Evolutionary conservation across 1,140 invertebrate genomes (phyloP).

Genomic region (Drosophila nigrodunni): DNA sequence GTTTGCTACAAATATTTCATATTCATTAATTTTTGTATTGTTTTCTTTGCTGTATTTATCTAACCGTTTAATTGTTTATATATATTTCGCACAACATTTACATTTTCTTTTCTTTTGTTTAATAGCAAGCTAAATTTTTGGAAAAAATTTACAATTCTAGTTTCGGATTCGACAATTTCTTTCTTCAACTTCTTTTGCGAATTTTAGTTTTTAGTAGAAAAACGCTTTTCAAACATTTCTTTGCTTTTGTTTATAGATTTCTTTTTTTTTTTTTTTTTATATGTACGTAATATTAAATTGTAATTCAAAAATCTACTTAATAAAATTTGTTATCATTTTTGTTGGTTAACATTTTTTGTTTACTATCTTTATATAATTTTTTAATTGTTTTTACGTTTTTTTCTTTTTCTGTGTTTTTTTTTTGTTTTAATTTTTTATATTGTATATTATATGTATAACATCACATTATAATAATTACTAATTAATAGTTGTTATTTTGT

Average conservation of each 20-base stretch:
- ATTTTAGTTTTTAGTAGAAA: slow-evolving; percentile 56
- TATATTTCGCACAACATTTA: slow-evolving; percentile 53
- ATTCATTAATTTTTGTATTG: slow-evolving; percentile 12
- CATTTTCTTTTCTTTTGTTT: slow-evolving; percentile 31
- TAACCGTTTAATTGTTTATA: slow-evolving; percentile 21
- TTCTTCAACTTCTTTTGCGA: slow-evolving; percentile 7
- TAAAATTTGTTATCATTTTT: slow-evolving; percentile 64
- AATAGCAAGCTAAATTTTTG: slow-evolving; percentile 59
- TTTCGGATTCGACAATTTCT: slow-evolving; percentile 33
- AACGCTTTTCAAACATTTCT: slow-evolving; percentile 61
- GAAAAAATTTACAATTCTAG: slow-evolving; percentile 73
- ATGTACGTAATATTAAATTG: slow-evolving; percentile 60
- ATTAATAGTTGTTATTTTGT: slow-evolving; percentile 61
- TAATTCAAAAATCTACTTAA: slow-evolving; percentile 81
- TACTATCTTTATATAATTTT: slow-evolving; percentile 57
- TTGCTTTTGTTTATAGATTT: slow-evolving; percentile 28
- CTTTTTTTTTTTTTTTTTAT: slow-evolving; percentile 47
- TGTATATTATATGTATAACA: slow-evolving; percentile 80
- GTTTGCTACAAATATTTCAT: slow-evolving; percentile 10
- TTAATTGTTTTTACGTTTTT: slow-evolving; percentile 44
- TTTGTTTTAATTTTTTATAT: slow-evolving; percentile 37
- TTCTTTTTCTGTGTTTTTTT: slow-evolving; percentile 33
- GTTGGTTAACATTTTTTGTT: slow-evolving; percentile 61
- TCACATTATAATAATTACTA: slow-evolving; percentile 84
- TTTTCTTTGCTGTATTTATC: not conserved